Percentiles rank a stretch among this genome's conserved stretches.
Evolutionary conservation across 2,113 vertebrate genomes (phyloP).

Genomic region (Jacana jacana): DNA sequence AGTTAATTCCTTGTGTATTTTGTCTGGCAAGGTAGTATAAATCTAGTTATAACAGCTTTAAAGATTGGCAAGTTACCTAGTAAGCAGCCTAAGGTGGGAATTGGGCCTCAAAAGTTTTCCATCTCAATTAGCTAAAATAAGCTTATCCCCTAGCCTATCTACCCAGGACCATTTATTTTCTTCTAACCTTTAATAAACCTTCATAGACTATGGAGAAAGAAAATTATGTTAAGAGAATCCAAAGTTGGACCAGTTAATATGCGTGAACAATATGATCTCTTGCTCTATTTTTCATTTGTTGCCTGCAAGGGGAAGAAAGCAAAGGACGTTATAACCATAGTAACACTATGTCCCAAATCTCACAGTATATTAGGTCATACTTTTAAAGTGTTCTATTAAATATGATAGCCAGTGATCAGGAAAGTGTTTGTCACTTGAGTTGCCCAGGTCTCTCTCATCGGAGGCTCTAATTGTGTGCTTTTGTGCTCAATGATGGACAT

Average conservation of each 20-base stretch:
- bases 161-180: conserved; percentile 45
- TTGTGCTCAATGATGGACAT: fast-evolving
- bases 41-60: conserved; percentile 65
- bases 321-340: conserved; percentile 5
- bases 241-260: background rate
- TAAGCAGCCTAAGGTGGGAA: conserved; percentile 66
- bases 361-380: conserved; percentile 10
- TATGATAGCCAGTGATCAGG: background rate
- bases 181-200: conserved; percentile 35
- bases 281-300: background rate
- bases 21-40: conserved; percentile 65
- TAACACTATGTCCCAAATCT: background rate
- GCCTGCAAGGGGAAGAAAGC: background rate
- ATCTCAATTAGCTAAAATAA: conserved; percentile 58
- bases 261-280: background rate
- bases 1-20: conserved; percentile 70
- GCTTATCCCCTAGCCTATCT: conserved; percentile 27
- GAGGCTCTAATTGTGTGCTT: background rate
- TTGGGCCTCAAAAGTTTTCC: conserved; percentile 47
- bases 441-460: background rate
- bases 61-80: conserved; percentile 47
- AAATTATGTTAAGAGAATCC: background rate
- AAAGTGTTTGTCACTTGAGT: background rate
- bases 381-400: background rate
- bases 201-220: conserved; percentile 8